Conservation (phyloP, 2,113 vertebrate genomes). For the Corynorhinus townsendii region DNA sequence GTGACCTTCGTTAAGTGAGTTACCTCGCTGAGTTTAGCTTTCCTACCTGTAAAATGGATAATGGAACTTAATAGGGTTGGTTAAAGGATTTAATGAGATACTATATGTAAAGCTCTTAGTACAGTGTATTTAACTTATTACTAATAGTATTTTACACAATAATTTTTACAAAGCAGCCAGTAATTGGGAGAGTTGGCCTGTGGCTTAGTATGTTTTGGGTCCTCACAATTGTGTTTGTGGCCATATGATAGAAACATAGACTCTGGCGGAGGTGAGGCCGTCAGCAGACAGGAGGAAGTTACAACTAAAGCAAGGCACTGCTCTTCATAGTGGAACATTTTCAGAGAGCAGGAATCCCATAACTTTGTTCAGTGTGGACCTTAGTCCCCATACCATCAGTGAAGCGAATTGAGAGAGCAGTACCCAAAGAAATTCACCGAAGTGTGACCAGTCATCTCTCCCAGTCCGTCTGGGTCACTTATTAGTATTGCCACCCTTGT, state of each 20-base stretch:
- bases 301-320: not conserved
- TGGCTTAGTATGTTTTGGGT: constrained; percentile 19
- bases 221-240: not conserved
- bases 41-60: constrained; percentile 33
- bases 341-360: not conserved
- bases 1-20: constrained; percentile 23
- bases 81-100: constrained; percentile 43
- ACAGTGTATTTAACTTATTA: not conserved
- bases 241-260: not conserved
- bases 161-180: not conserved
- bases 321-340: constrained; percentile 13
- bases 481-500: not conserved
- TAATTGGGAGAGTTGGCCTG: not conserved
- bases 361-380: not conserved
- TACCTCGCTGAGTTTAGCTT: constrained; percentile 28
- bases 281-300: not conserved
- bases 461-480: not conserved
- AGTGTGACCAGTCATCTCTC: not conserved
- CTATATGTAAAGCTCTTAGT: constrained; percentile 8
- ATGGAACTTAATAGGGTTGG: not conserved
- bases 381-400: not conserved
- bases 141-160: not conserved
- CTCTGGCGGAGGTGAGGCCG: not conserved
- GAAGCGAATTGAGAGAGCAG: not conserved
- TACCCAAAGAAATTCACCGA: not conserved